These are phyloP conservation scores for Microplitis deprimator DNA, from an alignment of 2,888 invertebrate species.

Conservation along the genomic window DNA sequence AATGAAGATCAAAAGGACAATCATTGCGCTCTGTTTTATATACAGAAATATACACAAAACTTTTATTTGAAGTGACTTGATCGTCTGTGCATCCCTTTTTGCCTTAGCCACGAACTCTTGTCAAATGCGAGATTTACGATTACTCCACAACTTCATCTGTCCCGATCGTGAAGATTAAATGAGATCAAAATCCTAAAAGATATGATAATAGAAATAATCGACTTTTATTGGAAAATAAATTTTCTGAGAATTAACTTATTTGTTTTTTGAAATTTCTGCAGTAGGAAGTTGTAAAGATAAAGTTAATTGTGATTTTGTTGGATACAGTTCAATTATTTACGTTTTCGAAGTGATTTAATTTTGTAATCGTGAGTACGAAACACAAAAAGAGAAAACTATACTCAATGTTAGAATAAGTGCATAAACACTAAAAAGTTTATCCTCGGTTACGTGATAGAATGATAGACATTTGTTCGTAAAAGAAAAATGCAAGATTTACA, in stretches of 20 bases:
- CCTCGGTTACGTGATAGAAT: constrained; percentile 69
- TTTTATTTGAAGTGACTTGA: constrained; percentile 51
- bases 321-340: not conserved
- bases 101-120: constrained; percentile 40
- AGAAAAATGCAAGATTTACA: constrained; percentile 72
- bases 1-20: constrained; percentile 18
- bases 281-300: not conserved
- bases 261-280: not conserved
- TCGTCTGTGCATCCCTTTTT: constrained; percentile 51
- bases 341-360: not conserved
- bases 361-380: not conserved
- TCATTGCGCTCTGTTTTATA: constrained; percentile 14
- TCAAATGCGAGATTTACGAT: constrained; percentile 50
- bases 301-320: not conserved
- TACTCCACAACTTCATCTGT: constrained; percentile 31
- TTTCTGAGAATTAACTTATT: not conserved
- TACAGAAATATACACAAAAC: constrained; percentile 38
- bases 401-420: constrained; percentile 41
- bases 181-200: not conserved
- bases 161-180: not conserved
- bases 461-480: constrained; percentile 71
- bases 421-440: constrained; percentile 62
- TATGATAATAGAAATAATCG: not conserved
- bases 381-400: constrained; percentile 14
- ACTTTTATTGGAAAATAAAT: not conserved